These are phyloP conservation scores for Ellobius talpinus DNA, from an alignment of 2,113 vertebrate species.

Conservation along the genomic window DNA sequence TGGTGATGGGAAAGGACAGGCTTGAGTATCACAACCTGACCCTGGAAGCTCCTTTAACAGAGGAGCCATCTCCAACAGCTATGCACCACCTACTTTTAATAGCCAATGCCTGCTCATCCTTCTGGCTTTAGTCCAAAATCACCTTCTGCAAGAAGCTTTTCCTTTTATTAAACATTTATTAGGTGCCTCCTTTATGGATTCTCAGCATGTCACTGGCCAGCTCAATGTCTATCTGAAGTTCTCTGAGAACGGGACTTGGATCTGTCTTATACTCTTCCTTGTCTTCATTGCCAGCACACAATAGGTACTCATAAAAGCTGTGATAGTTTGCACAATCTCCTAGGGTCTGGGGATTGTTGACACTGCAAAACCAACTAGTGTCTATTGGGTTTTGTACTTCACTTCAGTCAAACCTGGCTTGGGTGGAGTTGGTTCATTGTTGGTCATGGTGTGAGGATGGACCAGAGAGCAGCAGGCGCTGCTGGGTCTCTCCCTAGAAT, in stretches of 20 bases:
- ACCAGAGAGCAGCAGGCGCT: background rate
- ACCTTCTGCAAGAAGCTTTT: background rate
- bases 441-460: background rate
- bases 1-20: no score
- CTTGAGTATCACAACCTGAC: background rate
- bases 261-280: background rate
- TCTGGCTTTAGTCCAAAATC: background rate
- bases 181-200: background rate
- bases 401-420: background rate
- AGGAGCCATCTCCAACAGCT: background rate
- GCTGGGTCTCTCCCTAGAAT: background rate
- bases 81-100: background rate
- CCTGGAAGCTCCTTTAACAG: background rate
- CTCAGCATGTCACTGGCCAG: background rate
- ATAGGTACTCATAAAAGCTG: background rate
- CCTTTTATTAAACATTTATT: background rate
- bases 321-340: background rate
- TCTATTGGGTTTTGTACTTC: background rate
- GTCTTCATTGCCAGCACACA: background rate
- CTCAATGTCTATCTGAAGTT: background rate
- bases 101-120: background rate
- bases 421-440: background rate
- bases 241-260: background rate
- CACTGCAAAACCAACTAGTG: accelerated
- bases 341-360: background rate